These are phyloP conservation scores for Naja naja DNA, from an alignment of 2,113 vertebrate species.

Conservation along the genomic window DNA sequence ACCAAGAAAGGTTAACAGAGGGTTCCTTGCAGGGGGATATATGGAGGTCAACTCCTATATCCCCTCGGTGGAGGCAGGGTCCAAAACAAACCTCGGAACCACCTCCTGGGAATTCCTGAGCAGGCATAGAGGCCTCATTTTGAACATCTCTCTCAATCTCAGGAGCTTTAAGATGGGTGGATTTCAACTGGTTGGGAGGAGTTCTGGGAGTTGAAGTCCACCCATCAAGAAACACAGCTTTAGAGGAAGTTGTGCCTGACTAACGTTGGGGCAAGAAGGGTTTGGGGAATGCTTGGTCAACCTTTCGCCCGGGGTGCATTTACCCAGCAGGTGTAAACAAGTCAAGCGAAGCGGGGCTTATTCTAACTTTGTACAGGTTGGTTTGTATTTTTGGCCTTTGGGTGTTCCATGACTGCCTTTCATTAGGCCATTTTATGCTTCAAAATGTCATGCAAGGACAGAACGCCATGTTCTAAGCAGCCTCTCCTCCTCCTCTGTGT, in stretches of 20 bases:
- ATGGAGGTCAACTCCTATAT: neutral
- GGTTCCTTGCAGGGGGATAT: neutral
- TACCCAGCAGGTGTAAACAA: neutral
- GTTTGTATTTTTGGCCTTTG: neutral
- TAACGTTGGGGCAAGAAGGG: neutral
- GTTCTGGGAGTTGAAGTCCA: neutral
- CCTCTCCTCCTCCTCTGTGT: neutral
- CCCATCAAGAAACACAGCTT: neutral
- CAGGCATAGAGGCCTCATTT: neutral
- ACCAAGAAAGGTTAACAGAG: neutral
- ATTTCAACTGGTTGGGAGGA: neutral
- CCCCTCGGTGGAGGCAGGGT: neutral
- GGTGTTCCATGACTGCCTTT: neutral
- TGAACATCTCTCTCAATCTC: neutral
- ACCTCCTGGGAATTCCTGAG: neutral
- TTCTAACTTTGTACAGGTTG: neutral
- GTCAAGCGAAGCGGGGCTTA: neutral
- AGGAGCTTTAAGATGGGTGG: neutral
- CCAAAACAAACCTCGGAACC: neutral
- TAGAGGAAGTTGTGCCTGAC: neutral
- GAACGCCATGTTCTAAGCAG: neutral
- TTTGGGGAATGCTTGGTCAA: neutral
- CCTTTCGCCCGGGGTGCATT: neutral
- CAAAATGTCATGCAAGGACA: neutral
- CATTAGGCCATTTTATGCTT: neutral